Conservation (phyloP, 1,140 invertebrate genomes). For the Hypothenemus hampei region DNA sequence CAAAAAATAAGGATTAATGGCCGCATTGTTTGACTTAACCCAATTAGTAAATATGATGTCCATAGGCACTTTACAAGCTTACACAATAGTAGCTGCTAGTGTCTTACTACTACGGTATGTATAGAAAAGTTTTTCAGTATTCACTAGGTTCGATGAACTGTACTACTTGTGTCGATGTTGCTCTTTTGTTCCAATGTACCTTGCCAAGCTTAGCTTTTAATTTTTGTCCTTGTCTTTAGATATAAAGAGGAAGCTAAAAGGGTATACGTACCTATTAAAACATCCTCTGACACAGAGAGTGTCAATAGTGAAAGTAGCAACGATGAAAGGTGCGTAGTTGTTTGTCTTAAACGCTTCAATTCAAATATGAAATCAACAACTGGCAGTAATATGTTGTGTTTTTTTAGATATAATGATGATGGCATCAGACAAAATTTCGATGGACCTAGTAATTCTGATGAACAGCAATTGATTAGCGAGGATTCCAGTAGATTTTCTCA, state of each 20-base stretch:
- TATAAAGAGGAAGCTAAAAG: slow-evolving; percentile 23
- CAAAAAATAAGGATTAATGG: slow-evolving; percentile 57
- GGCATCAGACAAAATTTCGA: slow-evolving; percentile 42
- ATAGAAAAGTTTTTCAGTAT: not conserved
- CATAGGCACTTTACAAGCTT: slow-evolving; percentile 81
- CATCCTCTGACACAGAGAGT: slow-evolving; percentile 18
- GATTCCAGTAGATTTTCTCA: slow-evolving; percentile 36
- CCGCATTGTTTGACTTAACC: slow-evolving; percentile 69
- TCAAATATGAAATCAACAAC: too few relatives aligned
- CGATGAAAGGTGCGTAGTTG: slow-evolving; percentile 15
- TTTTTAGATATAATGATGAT: slow-evolving; percentile 45
- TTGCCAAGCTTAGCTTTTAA: slow-evolving; percentile 16
- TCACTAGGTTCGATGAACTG: not conserved
- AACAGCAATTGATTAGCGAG: slow-evolving; percentile 29
- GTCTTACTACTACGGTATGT: slow-evolving; percentile 67
- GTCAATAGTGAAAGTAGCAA: slow-evolving; percentile 18
- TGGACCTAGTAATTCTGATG: slow-evolving; percentile 35
- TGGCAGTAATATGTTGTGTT: not conserved
- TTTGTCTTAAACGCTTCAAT: not conserved
- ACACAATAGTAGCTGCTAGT: slow-evolving; percentile 75
- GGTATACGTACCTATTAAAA: slow-evolving; percentile 13
- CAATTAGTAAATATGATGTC: slow-evolving; percentile 84
- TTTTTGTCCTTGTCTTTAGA: slow-evolving; percentile 14
- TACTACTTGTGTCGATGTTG: not conserved
- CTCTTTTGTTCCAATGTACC: not conserved